Base-by-base conservation (phyloP, 2,888 invertebrate genomes). In the Lysandra coridon region DNA sequence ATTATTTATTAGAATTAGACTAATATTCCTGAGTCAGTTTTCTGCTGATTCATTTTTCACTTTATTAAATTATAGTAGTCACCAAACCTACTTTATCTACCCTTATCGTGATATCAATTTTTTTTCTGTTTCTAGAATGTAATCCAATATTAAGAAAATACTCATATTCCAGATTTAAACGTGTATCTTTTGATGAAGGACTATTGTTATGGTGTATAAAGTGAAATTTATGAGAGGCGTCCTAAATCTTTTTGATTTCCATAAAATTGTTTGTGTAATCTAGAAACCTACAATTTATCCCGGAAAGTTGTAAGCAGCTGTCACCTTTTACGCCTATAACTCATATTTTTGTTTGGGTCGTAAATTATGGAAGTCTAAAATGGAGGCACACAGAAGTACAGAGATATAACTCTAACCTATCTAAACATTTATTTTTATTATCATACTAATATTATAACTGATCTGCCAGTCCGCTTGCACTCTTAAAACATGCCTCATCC, bases 291-390 rank as follows among this genome's bases (percentile, higher is more conserved):
- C 83, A 81, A 78, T 74, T 80, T 85, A 85, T 87, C 88, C 87
- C 86, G 81, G 87, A 88, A 88, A 89, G 90, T 91, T 90, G 89
- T 89, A 88, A 89, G 88, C 89, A 89, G 88, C 88, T 91, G 90
- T 90, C 90, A 86, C 87, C 83, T 85, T 79, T 60, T 75, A 57
- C 44, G 79, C 86, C 81, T 85, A 91, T 91, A 89, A 90, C 88
- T 91, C 89, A 92, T 88, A 87, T 90, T 90, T 90, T 88, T 86
- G 88, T 88, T 87, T 86, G 83, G 85, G 86, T 83, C 86, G 86
- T 91, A 91, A 90, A 91, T 91, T 88, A 88, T 87, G 85, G 81
- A 83, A 85, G 88, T 87, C 87, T 87, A 87, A 85, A 87, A 86
- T 82, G 74, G 73, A 40, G 23, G 33, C 33, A 69, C 37, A 69